phyloP scores from a whole-genome alignment of 2,888 invertebrate species.

The Troides helena region DNA sequence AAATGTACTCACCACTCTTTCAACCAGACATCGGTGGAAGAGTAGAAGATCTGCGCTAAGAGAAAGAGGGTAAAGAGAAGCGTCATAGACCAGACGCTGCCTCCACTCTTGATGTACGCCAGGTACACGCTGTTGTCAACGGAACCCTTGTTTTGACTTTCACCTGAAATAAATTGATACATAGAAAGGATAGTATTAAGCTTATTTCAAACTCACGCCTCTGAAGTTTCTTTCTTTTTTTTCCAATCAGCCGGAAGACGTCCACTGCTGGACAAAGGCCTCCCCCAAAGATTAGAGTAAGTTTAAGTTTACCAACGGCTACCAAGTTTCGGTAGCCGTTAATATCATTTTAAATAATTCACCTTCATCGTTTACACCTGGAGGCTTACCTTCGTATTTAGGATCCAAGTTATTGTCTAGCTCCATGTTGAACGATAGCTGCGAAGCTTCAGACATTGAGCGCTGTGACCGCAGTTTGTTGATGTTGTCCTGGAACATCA shows the following conservation, averaged over 20 bases:
- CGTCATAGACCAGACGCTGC: conserved; percentile 70
- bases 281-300: too few species aligned
- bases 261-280: too few species aligned
- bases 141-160: conserved; percentile 66
- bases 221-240: too few species aligned
- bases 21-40: conserved; percentile 82
- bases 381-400: conserved; percentile 59
- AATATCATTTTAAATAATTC: too few species aligned
- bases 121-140: conserved; percentile 72
- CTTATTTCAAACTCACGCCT: too few species aligned
- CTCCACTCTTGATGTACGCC: conserved; percentile 80
- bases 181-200: not conserved
- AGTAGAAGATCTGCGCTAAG: conserved; percentile 79
- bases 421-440: conserved; percentile 68
- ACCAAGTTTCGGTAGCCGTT: too few species aligned
- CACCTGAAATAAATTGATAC: conserved; percentile 45
- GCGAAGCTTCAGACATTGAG: conserved; percentile 69
- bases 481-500: conserved; percentile 54
- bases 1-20: conserved; percentile 73
- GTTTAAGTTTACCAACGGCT: too few species aligned
- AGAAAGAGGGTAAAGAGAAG: conserved; percentile 74
- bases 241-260: too few species aligned
- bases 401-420: conserved; percentile 61
- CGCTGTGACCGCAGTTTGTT: conserved; percentile 63
- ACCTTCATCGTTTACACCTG: not conserved